phyloP scores from a whole-genome alignment of 2,113 vertebrate species.

The Salvelinus alpinus region DNA sequence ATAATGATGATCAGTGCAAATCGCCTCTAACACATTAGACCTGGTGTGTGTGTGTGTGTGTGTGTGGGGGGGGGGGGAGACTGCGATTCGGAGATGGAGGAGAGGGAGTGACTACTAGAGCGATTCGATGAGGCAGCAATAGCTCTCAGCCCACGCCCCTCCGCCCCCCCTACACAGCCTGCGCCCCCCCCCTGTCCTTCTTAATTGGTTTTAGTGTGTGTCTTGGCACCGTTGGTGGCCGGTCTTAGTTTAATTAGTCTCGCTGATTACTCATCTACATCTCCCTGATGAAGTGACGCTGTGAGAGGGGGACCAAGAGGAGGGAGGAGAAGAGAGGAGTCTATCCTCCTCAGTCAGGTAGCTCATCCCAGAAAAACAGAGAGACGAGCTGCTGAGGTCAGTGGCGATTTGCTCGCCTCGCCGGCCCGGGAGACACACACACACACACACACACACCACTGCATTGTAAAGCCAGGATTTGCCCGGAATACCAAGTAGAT shows the following conservation, averaged over 20 bases:
- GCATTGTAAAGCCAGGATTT: constrained; percentile 40
- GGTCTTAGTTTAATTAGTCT: constrained; percentile 69
- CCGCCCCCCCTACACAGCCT: constrained; percentile 7
- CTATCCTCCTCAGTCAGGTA: not conserved
- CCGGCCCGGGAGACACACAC: not conserved
- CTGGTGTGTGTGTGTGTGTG: constrained; percentile 15
- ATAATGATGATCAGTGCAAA: constrained; percentile 63
- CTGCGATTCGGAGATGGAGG: not conserved
- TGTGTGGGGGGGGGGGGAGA: constrained; percentile 19
- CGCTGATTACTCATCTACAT: constrained; percentile 64
- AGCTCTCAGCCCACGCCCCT: constrained; percentile 28
- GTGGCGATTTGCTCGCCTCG: constrained; percentile 36
- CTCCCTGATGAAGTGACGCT: constrained; percentile 47
- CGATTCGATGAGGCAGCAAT: constrained; percentile 66
- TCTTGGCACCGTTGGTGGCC: constrained; percentile 54
- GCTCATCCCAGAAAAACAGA: not conserved
- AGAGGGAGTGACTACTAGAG: constrained; percentile 28
- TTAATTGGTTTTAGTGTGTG: constrained; percentile 71
- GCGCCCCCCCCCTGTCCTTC: constrained; percentile 25
- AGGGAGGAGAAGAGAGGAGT: constrained; percentile 11
- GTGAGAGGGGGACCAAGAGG: constrained; percentile 10
- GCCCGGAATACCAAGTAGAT: constrained; percentile 50
- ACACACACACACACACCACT: constrained; percentile 18
- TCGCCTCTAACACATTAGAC: constrained; percentile 51
- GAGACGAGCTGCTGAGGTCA: not conserved